These are phyloP conservation scores for Meda fulgida DNA, from an alignment of 2,797 vertebrate species.

Conservation along the genomic window DNA sequence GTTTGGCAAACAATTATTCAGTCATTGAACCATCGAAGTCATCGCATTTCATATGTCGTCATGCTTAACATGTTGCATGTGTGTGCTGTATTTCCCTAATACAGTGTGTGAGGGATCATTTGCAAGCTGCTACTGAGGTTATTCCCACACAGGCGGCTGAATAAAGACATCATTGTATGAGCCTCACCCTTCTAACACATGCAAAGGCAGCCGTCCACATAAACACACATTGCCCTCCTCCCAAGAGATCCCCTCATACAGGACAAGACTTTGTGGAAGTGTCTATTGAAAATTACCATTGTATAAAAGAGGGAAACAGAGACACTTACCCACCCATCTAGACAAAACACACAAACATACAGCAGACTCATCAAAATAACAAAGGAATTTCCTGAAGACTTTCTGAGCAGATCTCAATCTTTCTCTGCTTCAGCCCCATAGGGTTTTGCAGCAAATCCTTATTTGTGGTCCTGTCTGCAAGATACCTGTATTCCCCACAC, in stretches of 20 bases:
- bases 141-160: conserved; percentile 23
- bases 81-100: not conserved
- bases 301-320: conserved; percentile 50
- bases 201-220: conserved; percentile 14
- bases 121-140: conserved; percentile 40
- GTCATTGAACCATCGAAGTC: not conserved
- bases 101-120: conserved; percentile 3
- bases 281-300: conserved; percentile 49
- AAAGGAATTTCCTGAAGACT: conserved; percentile 4
- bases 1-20: not conserved
- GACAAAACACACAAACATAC: conserved; percentile 29
- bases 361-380: conserved; percentile 23
- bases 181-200: conserved; percentile 37
- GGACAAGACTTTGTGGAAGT: conserved; percentile 45
- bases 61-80: conserved; percentile 20
- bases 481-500: not conserved
- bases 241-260: conserved; percentile 39
- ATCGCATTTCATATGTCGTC: not conserved
- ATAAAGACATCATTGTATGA: conserved; percentile 58
- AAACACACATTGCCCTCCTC: conserved; percentile 28
- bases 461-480: not conserved
- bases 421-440: not conserved
- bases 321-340: not conserved
- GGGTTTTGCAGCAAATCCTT: not conserved
- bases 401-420: conserved; percentile 14